phyloP scores from a whole-genome alignment of 2,888 invertebrate genomes.

The Phaedon cochleariae region DNA sequence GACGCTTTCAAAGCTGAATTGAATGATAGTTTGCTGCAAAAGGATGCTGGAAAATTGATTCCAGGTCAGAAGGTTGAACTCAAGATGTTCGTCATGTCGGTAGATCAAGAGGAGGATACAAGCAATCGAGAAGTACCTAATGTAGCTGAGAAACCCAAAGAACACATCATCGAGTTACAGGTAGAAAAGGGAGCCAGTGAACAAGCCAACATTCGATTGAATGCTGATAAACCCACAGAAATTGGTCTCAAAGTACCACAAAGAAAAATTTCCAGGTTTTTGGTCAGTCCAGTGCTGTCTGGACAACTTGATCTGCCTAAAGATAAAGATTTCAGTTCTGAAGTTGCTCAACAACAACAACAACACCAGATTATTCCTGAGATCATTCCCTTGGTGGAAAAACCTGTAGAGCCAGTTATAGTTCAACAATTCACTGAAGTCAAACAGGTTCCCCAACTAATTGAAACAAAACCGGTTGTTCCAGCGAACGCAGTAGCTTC shows the following conservation, averaged over 20 bases:
- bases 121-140: slow-evolving; percentile 10
- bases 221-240: slow-evolving; percentile 38
- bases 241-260: slow-evolving; percentile 61
- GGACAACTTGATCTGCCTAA: slow-evolving; percentile 62
- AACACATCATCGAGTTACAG: slow-evolving; percentile 35
- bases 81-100: slow-evolving; percentile 55
- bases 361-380: slow-evolving; percentile 41
- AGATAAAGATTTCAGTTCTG: slow-evolving; percentile 53
- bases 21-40: slow-evolving; percentile 51
- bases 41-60: slow-evolving; percentile 48
- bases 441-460: slow-evolving; percentile 20
- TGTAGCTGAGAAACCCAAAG: slow-evolving; percentile 22
- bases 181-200: slow-evolving; percentile 35
- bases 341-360: slow-evolving; percentile 23
- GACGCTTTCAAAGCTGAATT: slow-evolving; percentile 52
- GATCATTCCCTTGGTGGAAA: slow-evolving; percentile 22
- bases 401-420: slow-evolving; percentile 19
- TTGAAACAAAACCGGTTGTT: slow-evolving; percentile 27
- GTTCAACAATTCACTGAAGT: not conserved
- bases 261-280: slow-evolving; percentile 81
- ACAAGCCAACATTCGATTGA: slow-evolving; percentile 23
- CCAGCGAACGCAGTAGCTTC: slow-evolving; percentile 22
- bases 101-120: slow-evolving; percentile 31
- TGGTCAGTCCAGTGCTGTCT: slow-evolving; percentile 82
- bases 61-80: slow-evolving; percentile 57